Evolutionary conservation across 2,888 invertebrate species (phyloP).

Genomic region (Mesorhabditis sp.): DNA sequence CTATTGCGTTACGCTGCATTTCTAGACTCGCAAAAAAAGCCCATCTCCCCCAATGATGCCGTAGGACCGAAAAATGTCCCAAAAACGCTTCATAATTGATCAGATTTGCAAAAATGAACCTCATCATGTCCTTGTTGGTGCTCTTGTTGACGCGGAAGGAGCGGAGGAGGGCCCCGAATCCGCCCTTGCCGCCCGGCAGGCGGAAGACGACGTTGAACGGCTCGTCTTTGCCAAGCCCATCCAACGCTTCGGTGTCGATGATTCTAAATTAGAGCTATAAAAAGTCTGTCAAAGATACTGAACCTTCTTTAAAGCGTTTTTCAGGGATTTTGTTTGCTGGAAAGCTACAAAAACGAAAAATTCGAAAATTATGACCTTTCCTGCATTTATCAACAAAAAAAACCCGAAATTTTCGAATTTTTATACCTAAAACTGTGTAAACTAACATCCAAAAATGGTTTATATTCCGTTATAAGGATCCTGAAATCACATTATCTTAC

Average conservation of each 20-base stretch:
- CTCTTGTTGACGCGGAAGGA: conserved; percentile 94
- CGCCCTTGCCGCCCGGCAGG: conserved; percentile 57
- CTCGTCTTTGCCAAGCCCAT: not conserved
- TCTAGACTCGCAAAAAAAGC: too few relatives aligned
- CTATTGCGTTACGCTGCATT: conserved; percentile 63
- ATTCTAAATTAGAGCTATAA: not conserved
- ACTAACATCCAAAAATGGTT: too few relatives aligned
- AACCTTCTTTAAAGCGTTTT: not conserved
- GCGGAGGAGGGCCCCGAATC: conserved; percentile 93
- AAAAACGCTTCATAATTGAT: not conserved
- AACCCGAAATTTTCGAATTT: too few relatives aligned
- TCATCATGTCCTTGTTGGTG: conserved; percentile 41
- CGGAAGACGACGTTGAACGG: conserved; percentile 26
- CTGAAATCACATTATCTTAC: not conserved
- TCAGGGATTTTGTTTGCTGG: too few relatives aligned
- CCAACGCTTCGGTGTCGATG: not conserved
- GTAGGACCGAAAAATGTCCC: too few relatives aligned
- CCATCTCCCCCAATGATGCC: too few relatives aligned
- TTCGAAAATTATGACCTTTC: too few relatives aligned
- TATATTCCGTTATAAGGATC: too few relatives aligned
- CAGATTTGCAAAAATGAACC: not conserved
- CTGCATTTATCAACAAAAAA: too few relatives aligned
- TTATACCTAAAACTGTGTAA: too few relatives aligned
- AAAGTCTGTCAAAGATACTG: not conserved
- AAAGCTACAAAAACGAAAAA: too few relatives aligned